These are phyloP conservation scores for Brachypteracias leptosomus DNA, from an alignment of 2,113 vertebrate genomes.

Conservation along the genomic window DNA sequence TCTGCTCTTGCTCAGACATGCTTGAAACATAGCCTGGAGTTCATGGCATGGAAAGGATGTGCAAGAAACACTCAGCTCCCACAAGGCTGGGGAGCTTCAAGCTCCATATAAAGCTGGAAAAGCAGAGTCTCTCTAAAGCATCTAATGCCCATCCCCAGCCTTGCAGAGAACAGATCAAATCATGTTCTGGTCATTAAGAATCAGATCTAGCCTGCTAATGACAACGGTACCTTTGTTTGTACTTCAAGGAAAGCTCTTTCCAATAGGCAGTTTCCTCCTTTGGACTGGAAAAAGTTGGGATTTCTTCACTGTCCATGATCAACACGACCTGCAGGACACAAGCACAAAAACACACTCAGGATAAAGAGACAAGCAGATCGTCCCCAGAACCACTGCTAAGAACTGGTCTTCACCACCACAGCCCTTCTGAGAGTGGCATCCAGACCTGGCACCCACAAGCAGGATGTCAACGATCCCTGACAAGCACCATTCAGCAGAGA, in stretches of 20 bases:
- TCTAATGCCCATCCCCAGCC: not conserved
- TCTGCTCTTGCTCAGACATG: conserved; percentile 28
- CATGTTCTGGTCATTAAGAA: not conserved
- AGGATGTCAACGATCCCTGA: not conserved
- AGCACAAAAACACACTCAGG: not conserved
- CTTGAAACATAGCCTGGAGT: conserved; percentile 29
- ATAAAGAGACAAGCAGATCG: not conserved
- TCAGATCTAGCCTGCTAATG: not conserved
- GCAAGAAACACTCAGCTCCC: not conserved
- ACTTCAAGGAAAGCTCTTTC: conserved; percentile 92
- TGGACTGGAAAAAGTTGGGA: conserved; percentile 91
- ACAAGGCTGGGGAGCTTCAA: not conserved
- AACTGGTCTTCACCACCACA: rapidly evolving
- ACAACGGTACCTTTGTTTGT: conserved; percentile 88
- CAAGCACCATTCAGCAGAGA: not conserved
- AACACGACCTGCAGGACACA: conserved; percentile 73
- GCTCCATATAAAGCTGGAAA: not conserved
- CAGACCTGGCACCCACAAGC: not conserved
- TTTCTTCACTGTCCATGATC: conserved; percentile 97
- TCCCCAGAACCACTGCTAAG: not conserved
- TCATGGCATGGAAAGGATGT: not conserved
- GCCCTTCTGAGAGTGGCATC: not conserved
- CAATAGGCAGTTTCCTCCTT: conserved; percentile 96
- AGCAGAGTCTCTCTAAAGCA: not conserved
- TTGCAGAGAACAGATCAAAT: not conserved